Conservation (phyloP, 2,113 vertebrate species). For the Apus apus region DNA sequence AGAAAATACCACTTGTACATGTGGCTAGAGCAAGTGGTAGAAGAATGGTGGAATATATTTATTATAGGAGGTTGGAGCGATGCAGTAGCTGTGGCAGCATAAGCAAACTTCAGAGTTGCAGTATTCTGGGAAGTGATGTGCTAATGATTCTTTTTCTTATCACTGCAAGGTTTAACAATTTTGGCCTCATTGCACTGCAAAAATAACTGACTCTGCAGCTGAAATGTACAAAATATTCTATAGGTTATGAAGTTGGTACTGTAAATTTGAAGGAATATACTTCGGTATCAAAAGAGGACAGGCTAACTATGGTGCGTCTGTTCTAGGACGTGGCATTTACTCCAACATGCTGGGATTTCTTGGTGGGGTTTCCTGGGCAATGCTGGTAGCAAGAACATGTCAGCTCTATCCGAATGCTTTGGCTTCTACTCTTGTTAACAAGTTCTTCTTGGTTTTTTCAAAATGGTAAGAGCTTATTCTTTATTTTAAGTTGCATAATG, state of each 20-base stretch:
- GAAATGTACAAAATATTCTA: background rate
- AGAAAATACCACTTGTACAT: accelerated
- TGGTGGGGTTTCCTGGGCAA: conserved; percentile 97
- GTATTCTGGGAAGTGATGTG: background rate
- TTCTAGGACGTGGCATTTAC: conserved; percentile 93
- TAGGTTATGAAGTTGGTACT: background rate
- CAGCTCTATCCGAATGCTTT: conserved; percentile 95
- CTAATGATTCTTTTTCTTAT: background rate
- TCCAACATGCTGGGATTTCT: conserved; percentile 98
- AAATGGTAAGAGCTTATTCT: conserved; percentile 85
- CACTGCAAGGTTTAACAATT: background rate
- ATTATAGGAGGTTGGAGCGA: background rate
- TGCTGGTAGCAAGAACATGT: conserved; percentile 96
- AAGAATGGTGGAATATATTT: background rate
- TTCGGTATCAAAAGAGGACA: background rate
- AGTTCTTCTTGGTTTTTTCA: conserved; percentile 97
- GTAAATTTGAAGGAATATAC: background rate
- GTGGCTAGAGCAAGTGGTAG: background rate
- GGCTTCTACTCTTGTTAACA: conserved; percentile 93
- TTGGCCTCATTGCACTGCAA: background rate
- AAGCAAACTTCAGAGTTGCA: background rate
- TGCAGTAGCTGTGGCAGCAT: background rate
- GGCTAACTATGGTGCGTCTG: background rate
- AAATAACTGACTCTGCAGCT: background rate
- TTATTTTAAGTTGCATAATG: background rate